Evolutionary conservation across 2,113 vertebrate genomes (phyloP), one percentile per base, ranked within the genome.

Genomic region (Scolopax mira): DNA sequence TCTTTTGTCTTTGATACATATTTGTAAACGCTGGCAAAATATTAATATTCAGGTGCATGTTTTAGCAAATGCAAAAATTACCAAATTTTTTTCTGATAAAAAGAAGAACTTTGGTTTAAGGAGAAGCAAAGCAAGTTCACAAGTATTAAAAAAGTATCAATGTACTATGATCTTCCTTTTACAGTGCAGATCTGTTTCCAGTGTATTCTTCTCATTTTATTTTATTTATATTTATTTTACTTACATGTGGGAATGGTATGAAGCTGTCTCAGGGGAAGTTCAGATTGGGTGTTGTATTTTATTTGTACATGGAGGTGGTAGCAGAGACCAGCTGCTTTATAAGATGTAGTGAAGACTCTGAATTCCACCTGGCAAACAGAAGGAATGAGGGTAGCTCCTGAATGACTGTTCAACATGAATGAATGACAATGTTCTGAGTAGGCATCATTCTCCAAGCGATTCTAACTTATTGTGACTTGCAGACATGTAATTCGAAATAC

Each of bases 371-470:
- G 72, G 18, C 16, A 67, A 66, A 28, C 22, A 90, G 44, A 66
- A 73, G 12, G 28, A 57, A 31, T 25, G 28, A 51, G 25, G 33
- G 19, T 21, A 49, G 18, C 24, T 83, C 60, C 17, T 19, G 14
- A 5, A 44, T 23, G 10, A 49, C 13, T 28, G 4, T 23, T 25
- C 23, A 18, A 9, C 13, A 11, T 3, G 19, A 55, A 30, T 37
- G 23, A 61, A 42, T 16, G 30, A 23, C 3, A 5, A n/a, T 0
- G 1, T 52, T 80, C n/a, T 52, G 21, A 10, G 33, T 4, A 18
- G 35, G 28, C 44, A 15, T 39, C 8, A 0, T 27, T 58, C 27
- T 52, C 55, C 12, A 52, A 41, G 24, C 8, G 12, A 46, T 58
- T 58, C 33, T 54, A 41, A 35, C 14, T 33, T 41, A 2, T 16